Base-by-base conservation (phyloP, 2,797 vertebrate genomes). In the Tauraco hartlaubi region DNA sequence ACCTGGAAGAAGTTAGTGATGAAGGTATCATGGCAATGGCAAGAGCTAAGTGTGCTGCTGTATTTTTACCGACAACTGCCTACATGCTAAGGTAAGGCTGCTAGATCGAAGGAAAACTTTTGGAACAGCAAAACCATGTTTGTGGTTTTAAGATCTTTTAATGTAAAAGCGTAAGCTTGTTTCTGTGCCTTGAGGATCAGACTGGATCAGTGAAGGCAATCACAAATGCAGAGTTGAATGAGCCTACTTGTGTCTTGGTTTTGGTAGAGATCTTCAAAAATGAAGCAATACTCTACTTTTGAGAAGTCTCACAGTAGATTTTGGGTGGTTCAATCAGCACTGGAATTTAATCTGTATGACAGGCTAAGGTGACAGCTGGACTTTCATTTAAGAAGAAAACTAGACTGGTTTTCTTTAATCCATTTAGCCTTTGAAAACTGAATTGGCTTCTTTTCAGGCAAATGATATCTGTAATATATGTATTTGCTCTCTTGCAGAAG, bases 61-160 rank as follows among this genome's bases (percentile, higher is more conserved):
- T 99, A 56, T 99, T 99, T 8, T 97, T 99, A 48, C 99, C 99
- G 25, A 99, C 99, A 23, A 99, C 99, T 6, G 99, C 99, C 52
- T 99, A 99, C 95, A 99, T 99, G 89, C 98, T 99, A 28, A 98
- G 99, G 99, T 99, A 98, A 97, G 73, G 54, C 29, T 20, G 1
- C 52, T 71, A 16, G 69, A 28, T 2, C 7, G 21, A 20, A 41
- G 52, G 26, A 54, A 28, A 55, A 6, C 28, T 35, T 71, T 18
- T 41, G 9, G 31, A 58, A 33, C 54, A 72, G 48, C 49, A 56
- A 67, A 72, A 17, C 7, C 29, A 2, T 4, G 3, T n/a, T 56
- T 58, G 43, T 69, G 44, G 12, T 7, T 88, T 56, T 48, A 51
- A 19, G 3, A 16, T 61, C 31, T 88, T 85, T 22, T 62, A 44